These are phyloP conservation scores for Noctua fimbriata DNA, from an alignment of 2,888 invertebrate species.

Conservation along the genomic window DNA sequence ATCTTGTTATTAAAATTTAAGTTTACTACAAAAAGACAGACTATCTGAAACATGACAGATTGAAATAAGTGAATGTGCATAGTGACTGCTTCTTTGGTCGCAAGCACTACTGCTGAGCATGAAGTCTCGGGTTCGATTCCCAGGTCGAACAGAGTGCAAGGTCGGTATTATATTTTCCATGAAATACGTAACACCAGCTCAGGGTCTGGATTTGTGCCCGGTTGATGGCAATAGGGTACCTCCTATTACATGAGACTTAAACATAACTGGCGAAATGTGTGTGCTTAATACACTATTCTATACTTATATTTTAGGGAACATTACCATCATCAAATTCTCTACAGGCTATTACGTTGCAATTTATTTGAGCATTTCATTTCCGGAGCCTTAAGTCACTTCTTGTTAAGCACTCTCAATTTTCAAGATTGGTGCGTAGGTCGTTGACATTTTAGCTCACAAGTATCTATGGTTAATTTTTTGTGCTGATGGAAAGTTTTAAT, in stretches of 20 bases:
- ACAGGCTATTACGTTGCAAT: not conserved
- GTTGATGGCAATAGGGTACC: too few relatives aligned
- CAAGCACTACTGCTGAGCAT: not conserved
- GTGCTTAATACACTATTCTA: not conserved
- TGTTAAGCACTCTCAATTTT: conserved; percentile 13
- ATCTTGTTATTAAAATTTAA: not conserved
- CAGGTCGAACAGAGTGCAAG: not conserved
- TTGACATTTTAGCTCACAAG: not conserved
- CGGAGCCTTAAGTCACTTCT: conserved; percentile 1
- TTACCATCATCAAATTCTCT: not conserved
- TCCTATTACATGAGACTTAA: too few relatives aligned
- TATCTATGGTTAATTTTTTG: not conserved
- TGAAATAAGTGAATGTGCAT: not conserved
- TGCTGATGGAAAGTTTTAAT: not conserved
- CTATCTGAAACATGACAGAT: not conserved
- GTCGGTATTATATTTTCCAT: too few relatives aligned
- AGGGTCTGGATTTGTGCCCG: too few relatives aligned
- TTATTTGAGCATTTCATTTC: conserved; percentile 27
- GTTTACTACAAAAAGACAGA: not conserved
- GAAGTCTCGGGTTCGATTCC: not conserved
- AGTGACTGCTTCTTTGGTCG: not conserved
- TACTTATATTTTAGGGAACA: not conserved
- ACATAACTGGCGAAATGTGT: too few relatives aligned
- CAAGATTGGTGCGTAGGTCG: conserved; percentile 12
- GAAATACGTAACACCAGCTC: too few relatives aligned